These are phyloP conservation scores for Mactromeris polynyma DNA, from an alignment of 2,888 invertebrate species.

Conservation along the genomic window DNA sequence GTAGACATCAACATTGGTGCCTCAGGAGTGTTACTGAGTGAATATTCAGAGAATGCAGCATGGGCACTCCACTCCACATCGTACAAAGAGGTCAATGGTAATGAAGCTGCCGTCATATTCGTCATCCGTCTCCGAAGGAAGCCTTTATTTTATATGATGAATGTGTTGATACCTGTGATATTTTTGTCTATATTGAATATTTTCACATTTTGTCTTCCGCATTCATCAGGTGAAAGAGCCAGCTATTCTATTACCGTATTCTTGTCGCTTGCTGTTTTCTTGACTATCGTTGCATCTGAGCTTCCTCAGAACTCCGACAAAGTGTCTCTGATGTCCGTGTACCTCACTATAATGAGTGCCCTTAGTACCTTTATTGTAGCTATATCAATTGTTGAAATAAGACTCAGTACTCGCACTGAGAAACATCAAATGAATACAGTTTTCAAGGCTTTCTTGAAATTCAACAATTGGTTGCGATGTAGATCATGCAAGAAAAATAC, in stretches of 20 bases:
- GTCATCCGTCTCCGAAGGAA: conserved; percentile 35
- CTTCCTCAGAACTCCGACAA: conserved; percentile 49
- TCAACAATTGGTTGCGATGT: not conserved
- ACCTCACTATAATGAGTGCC: conserved; percentile 21
- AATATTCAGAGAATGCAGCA: not conserved
- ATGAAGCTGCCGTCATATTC: conserved; percentile 44
- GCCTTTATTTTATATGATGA: conserved; percentile 36
- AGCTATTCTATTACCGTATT: conserved; percentile 48
- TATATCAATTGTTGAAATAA: conserved; percentile 14
- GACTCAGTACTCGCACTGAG: not conserved
- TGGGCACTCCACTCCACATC: conserved; percentile 15
- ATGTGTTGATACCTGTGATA: conserved; percentile 33
- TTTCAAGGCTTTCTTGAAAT: not conserved
- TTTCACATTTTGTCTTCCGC: conserved; percentile 35
- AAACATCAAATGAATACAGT: not conserved
- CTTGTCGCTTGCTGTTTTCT: conserved; percentile 46
- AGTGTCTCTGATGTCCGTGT: conserved; percentile 18
- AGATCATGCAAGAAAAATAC: not conserved
- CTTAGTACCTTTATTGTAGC: conserved; percentile 43
- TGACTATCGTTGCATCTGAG: conserved; percentile 45
- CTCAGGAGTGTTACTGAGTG: not conserved
- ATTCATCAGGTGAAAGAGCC: conserved; percentile 42
- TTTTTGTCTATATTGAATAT: conserved; percentile 31
- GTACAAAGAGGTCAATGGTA: not conserved
- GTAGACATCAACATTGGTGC: not conserved